A percentile compares a stretch with the other conserved stretches of the same genome.
Evolutionary conservation across 2,888 invertebrate species (phyloP).

Genomic region (Thecophora atra): DNA sequence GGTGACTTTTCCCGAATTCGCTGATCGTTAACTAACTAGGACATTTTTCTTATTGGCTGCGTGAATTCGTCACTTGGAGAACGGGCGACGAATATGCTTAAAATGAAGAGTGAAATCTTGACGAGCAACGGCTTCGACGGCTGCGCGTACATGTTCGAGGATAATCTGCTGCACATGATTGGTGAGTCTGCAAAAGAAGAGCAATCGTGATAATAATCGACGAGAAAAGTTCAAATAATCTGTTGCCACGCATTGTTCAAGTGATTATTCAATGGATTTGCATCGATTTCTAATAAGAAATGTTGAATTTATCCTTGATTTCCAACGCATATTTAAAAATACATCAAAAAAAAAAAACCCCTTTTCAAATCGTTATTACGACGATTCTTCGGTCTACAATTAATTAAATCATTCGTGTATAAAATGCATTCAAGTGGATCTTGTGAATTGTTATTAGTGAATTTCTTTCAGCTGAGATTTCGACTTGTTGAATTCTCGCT

Average conservation of each 20-base stretch:
- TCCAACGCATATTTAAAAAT: too few relatives aligned
- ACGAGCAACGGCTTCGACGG: conserved; percentile 60
- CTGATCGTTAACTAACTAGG: too few relatives aligned
- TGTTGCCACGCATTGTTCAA: too few relatives aligned
- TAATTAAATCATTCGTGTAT: conserved; percentile 37
- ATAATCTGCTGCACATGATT: conserved; percentile 63
- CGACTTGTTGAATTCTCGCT: not conserved
- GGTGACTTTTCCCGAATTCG: conserved; percentile 26
- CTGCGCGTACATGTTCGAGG: conserved; percentile 61
- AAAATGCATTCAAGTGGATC: conserved; percentile 7
- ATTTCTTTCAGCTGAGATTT: not conserved
- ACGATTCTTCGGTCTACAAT: too few relatives aligned
- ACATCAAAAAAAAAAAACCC: too few relatives aligned
- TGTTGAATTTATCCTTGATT: too few relatives aligned
- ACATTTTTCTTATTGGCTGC: too few relatives aligned
- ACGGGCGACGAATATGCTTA: conserved; percentile 55
- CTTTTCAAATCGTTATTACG: too few relatives aligned
- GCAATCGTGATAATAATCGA: not conserved
- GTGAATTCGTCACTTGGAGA: too few relatives aligned
- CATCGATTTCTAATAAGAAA: too few relatives aligned
- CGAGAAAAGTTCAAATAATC: too few relatives aligned
- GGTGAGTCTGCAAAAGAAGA: conserved; percentile 53
- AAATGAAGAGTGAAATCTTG: conserved; percentile 65
- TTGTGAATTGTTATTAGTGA: not conserved
- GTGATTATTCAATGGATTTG: too few relatives aligned